A percentile compares a stretch with the other conserved stretches of the same genome.
phyloP scores from a whole-genome alignment of 2,797 vertebrate genomes.

The Novumbra hubbsi region DNA sequence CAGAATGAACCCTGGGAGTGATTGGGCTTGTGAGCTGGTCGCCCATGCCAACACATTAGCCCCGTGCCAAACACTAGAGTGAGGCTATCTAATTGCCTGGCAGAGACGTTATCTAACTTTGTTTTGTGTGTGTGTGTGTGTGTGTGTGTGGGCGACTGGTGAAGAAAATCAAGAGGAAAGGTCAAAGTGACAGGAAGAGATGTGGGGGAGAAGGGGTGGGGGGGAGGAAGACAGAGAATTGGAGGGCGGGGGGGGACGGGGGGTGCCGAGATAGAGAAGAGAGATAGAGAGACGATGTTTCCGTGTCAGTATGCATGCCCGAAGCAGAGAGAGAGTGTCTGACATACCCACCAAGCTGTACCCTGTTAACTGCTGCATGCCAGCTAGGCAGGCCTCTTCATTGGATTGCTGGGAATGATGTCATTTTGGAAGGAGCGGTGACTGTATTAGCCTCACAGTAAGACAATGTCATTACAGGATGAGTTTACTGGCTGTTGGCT shows the following conservation, averaged over 20 bases:
- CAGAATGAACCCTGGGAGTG: conserved; percentile 17
- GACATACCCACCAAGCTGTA: conserved; percentile 31
- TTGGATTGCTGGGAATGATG: conserved; percentile 35
- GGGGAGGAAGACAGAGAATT: neutral
- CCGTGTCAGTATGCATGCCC: neutral
- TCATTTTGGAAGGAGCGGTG: conserved; percentile 32
- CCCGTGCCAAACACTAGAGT: neutral
- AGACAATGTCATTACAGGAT: conserved; percentile 18
- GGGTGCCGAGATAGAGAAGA: neutral
- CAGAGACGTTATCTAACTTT: conserved; percentile 23
- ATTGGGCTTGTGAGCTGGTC: neutral
- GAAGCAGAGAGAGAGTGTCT: conserved; percentile 11
- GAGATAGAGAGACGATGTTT: conserved; percentile 8
- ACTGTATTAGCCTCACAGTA: conserved; percentile 14
- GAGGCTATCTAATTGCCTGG: conserved; percentile 43
- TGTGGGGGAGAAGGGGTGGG: conserved; percentile 36
- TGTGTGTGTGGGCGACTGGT: conserved; percentile 29
- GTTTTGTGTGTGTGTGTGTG: conserved; percentile 25
- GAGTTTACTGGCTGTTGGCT: neutral
- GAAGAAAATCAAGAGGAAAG: neutral
- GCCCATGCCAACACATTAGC: conserved; percentile 17
- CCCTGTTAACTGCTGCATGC: conserved; percentile 36
- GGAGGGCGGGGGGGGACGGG: neutral
- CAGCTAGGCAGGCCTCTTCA: conserved; percentile 21
- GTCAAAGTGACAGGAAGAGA: conserved; percentile 18